Evolutionary conservation across 1,140 invertebrate species (phyloP).

Genomic region (Ceratosolen solmsi): DNA sequence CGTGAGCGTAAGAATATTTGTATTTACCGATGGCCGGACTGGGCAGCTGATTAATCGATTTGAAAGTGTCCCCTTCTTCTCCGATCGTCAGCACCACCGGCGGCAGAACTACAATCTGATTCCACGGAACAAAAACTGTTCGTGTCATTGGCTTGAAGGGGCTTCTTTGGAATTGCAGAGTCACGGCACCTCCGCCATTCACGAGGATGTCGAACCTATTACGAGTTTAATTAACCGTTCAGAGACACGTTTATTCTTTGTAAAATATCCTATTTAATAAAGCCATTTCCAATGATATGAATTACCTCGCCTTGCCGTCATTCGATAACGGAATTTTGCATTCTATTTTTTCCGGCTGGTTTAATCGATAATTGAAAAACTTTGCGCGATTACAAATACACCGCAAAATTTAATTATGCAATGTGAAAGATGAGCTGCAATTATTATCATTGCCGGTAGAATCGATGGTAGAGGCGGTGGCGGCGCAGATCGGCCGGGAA

Average conservation of each 20-base stretch:
- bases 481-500: too few relatives aligned
- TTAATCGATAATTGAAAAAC: background rate
- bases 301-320: background rate
- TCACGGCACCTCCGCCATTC: constrained; percentile 98
- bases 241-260: constrained; percentile 38
- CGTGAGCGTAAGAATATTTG: background rate
- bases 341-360: background rate
- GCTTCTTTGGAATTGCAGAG: constrained; percentile 93
- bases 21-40: constrained; percentile 69
- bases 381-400: background rate
- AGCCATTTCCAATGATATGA: constrained; percentile 20
- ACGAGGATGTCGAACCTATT: constrained; percentile 97
- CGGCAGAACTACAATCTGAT: constrained; percentile 92
- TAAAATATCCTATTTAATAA: constrained; percentile 39
- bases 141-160: constrained; percentile 90
- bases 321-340: background rate
- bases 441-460: background rate
- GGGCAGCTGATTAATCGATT: constrained; percentile 67
- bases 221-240: constrained; percentile 48
- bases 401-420: background rate
- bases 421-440: background rate
- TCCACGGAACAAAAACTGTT: constrained; percentile 95
- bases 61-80: constrained; percentile 79
- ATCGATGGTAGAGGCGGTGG: background rate
- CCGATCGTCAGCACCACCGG: constrained; percentile 89